Evolutionary conservation across 2,113 vertebrate species (phyloP), one percentile per base, ranked within the genome.

Genomic region (Lepisosteus oculatus): DNA sequence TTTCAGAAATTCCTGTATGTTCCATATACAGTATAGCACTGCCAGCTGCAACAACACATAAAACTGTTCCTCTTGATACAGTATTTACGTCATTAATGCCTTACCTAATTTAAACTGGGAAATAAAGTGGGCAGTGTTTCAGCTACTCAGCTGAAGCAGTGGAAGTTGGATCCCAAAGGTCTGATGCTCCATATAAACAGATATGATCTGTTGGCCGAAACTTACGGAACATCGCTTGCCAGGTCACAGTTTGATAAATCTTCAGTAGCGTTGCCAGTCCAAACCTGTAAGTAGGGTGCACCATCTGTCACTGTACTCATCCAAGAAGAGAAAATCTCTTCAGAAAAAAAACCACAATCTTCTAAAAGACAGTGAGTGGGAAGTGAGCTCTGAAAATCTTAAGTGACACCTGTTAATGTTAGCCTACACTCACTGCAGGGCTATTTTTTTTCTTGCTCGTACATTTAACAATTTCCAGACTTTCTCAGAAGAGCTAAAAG

Each of bases 291-390:
- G 72, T 74, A 29, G 45, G 43, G 42, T 61, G 55, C 73, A 71
- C 84, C 81, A 83, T 84, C 85, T 86, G 84, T 76, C 79, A 78
- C 29, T 71, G 76, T 65, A 74, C 61, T 76, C 68, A 81, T 80
- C 80, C 81, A 81, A 74, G 70, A 79, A 83, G 68, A 82, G 76
- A 67, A 84, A 83, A 81, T 84, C 83, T 81, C 80, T 75, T 67
- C 68, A 80, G 56, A 67, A 9, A 54, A 4, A 7, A 43, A 54
- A 62, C 17, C n/a, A 41, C 3, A 11, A 65, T 47, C 29, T 70
- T 44, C 41, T 9, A 55, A 67, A 70, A 68, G 57, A 51, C 43
- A 15, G 45, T 44, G 61, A 54, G 71, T 59, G 55, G 57, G 61
- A 55, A 69, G 5, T 43, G 29, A 69, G 61, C 44, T 61, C 8